A percentile compares a stretch with the other conserved stretches of the same genome.
Evolutionary conservation across 2,888 invertebrate species (phyloP).

Genomic region (Operophtera brumata): DNA sequence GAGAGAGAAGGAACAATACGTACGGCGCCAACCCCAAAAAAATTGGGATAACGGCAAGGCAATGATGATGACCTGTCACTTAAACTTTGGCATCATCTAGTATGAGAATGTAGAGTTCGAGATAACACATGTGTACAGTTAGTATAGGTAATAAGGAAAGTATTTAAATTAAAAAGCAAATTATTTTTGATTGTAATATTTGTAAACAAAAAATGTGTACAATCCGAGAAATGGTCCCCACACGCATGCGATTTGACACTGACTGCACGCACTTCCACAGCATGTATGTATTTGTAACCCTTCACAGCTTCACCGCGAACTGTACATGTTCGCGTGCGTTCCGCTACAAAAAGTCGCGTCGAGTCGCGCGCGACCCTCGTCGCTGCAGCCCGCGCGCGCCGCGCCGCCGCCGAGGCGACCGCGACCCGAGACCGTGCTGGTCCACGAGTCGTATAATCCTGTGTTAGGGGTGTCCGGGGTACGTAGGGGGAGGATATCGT

Average conservation of each 20-base stretch:
- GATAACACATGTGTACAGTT: too few species aligned
- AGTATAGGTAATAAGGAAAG: too few species aligned
- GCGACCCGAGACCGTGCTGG: conserved; percentile 56
- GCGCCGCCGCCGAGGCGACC: conserved; percentile 33
- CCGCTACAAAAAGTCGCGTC: conserved; percentile 29
- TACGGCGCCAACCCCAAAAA: too few species aligned
- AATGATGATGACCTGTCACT: too few species aligned
- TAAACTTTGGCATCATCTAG: too few species aligned
- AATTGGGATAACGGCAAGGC: too few species aligned
- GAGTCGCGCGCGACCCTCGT: conserved; percentile 46
- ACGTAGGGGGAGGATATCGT: conserved; percentile 4
- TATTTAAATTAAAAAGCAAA: too few species aligned
- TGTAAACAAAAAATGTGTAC: too few species aligned
- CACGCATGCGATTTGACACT: not conserved
- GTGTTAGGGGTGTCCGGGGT: conserved; percentile 39
- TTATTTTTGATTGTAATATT: too few species aligned
- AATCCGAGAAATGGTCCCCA: too few species aligned
- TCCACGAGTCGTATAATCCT: conserved; percentile 53
- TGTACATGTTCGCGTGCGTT: conserved; percentile 56
- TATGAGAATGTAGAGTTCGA: too few species aligned
- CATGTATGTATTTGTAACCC: not conserved
- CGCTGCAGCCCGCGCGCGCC: conserved; percentile 47
- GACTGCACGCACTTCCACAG: not conserved
- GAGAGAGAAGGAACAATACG: too few species aligned
- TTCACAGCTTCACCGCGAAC: conserved; percentile 68